Conservation (phyloP, 1,140 invertebrate species). For the Piezodorus guildinii region DNA sequence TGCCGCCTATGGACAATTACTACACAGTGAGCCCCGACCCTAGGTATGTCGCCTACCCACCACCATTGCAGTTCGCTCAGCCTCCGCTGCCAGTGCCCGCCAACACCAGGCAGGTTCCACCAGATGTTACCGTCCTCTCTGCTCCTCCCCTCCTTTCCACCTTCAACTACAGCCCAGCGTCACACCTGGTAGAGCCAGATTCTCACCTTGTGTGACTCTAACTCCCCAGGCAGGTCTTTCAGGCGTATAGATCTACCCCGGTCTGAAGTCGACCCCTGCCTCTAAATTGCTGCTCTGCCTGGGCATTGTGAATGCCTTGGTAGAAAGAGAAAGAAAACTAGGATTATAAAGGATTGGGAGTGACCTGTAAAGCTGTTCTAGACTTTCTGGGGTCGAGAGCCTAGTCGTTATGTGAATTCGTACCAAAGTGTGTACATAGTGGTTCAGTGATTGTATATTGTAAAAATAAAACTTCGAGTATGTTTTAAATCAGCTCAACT, state of each 20-base stretch:
- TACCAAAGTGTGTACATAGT: slow-evolving; percentile 29
- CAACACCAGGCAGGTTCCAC: slow-evolving; percentile 27
- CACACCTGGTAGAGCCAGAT: slow-evolving; percentile 33
- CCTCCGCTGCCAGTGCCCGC: slow-evolving; percentile 25
- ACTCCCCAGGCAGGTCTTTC: slow-evolving; percentile 13
- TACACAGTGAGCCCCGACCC: slow-evolving; percentile 32
- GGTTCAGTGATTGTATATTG: slow-evolving; percentile 11
- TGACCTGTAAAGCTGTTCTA: not conserved
- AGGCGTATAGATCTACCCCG: slow-evolving; percentile 17
- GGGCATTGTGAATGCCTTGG: no score
- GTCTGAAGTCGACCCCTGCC: slow-evolving; percentile 13
- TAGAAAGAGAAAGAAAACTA: not conserved
- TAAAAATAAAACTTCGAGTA: slow-evolving; percentile 5
- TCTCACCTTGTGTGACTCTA: slow-evolving; percentile 35
- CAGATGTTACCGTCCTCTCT: slow-evolving; percentile 33
- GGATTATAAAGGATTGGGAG: not conserved
- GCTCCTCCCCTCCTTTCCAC: slow-evolving; percentile 34
- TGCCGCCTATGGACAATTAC: slow-evolving; percentile 26
- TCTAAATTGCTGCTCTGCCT: not conserved
- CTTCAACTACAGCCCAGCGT: slow-evolving; percentile 29
- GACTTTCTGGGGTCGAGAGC: slow-evolving; percentile 12
- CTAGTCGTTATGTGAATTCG: slow-evolving; percentile 27
- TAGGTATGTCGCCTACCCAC: slow-evolving; percentile 35
- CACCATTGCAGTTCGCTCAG: slow-evolving; percentile 32
- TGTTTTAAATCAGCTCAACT: slow-evolving; percentile 23